phyloP scores from a whole-genome alignment of 2,113 vertebrate species.

The Anoplopoma fimbria region DNA sequence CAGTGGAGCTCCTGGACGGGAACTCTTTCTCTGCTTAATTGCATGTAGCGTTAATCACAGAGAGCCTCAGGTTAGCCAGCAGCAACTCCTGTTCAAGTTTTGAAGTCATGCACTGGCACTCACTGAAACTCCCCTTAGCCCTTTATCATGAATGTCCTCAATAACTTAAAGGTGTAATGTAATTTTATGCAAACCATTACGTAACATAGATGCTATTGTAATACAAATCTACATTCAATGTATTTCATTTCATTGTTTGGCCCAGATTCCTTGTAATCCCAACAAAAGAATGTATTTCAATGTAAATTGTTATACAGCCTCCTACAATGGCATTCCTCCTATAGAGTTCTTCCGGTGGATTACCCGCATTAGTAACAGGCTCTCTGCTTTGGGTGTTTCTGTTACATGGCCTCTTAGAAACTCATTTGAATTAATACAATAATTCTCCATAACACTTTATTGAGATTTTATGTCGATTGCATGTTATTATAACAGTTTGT shows the following conservation, averaged over 20 bases:
- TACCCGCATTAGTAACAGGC: conserved; percentile 71
- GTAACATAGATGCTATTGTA: neutral
- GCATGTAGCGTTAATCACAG: conserved; percentile 47
- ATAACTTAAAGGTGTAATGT: neutral
- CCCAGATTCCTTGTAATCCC: conserved; percentile 1
- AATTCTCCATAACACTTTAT: conserved; percentile 3
- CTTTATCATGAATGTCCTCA: neutral
- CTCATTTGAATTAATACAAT: conserved; percentile 43
- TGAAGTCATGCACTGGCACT: conserved; percentile 11
- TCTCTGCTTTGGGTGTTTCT: conserved; percentile 29
- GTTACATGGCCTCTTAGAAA: conserved; percentile 33
- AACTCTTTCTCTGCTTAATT: conserved; percentile 61
- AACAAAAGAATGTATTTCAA: conserved; percentile 61
- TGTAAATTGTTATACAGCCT: conserved; percentile 69
- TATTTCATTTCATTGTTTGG: conserved; percentile 53
- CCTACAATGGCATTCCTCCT: conserved; percentile 49
- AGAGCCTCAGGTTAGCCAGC: conserved; percentile 43
- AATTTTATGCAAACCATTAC: neutral
- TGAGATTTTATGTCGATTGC: too few species aligned
- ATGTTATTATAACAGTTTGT: conserved; percentile 16
- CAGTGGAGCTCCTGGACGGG: conserved; percentile 48
- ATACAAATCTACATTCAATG: conserved; percentile 47
- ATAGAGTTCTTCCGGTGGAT: conserved; percentile 67
- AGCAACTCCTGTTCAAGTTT: conserved; percentile 31
- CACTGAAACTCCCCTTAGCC: neutral